phyloP scores from a whole-genome alignment of 2,888 invertebrate genomes.

The Parnassius orleans region DNA sequence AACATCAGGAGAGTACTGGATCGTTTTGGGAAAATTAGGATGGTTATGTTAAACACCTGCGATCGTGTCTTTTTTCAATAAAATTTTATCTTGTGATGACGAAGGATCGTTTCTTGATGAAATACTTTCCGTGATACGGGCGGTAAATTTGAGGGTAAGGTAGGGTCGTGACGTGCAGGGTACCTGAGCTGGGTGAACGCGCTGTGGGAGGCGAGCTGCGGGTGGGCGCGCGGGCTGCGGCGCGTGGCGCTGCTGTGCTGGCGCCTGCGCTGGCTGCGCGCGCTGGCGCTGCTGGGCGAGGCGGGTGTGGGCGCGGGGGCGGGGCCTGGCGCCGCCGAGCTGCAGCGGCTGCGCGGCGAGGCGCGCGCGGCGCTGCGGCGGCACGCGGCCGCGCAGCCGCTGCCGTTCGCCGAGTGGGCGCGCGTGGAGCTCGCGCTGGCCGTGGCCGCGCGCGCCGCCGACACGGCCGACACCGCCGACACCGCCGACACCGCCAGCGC shows the following conservation, averaged over 20 bases:
- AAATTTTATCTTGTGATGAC: too few species aligned
- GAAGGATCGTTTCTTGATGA: too few species aligned
- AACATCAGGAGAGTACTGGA: too few species aligned
- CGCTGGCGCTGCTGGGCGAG: constrained; percentile 44
- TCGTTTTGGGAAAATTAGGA: too few species aligned
- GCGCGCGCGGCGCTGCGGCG: constrained; percentile 20
- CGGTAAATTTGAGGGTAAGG: neutral
- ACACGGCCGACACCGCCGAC: constrained; percentile 26
- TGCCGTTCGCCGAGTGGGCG: constrained; percentile 31
- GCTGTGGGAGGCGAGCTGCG: constrained; percentile 39
- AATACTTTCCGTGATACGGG: too few species aligned
- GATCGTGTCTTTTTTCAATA: too few species aligned
- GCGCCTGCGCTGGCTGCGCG: constrained; percentile 62
- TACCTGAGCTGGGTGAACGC: constrained; percentile 38
- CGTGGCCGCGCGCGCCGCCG: constrained; percentile 32
- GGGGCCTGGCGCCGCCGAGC: constrained; percentile 38
- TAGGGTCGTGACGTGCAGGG: constrained; percentile 38
- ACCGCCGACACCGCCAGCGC: constrained; percentile 28
- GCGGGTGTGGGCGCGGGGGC: constrained; percentile 28
- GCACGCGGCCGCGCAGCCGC: constrained; percentile 29
- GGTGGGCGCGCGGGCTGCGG: constrained; percentile 36
- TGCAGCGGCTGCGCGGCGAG: constrained; percentile 36
- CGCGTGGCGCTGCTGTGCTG: constrained; percentile 58
- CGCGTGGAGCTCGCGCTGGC: constrained; percentile 23
- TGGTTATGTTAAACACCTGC: too few species aligned